Evolutionary conservation across 1,140 invertebrate species (phyloP), one percentile per base, ranked within the genome.

Genomic region (Teleopsis dalmanni): DNA sequence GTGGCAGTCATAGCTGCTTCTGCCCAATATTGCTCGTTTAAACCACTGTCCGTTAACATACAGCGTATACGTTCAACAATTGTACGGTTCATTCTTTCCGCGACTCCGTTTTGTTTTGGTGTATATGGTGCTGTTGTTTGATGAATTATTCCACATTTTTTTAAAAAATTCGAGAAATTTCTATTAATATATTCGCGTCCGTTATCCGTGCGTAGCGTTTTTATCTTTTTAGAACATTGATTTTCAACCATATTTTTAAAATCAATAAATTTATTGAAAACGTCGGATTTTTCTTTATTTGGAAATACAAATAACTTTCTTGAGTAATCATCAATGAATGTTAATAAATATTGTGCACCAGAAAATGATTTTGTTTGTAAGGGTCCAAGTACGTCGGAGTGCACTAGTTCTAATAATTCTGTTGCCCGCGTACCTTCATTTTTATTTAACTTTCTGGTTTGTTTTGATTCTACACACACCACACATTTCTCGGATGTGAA

Each of bases 311-410:
- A 58, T 51, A 62, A 58, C 54, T 70, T 72, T 26, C 65, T 55
- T 7, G 63, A 57, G 42, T 44, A 70, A 19, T 76, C 72, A 57
- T 77, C 73, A 7, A 71, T 73, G 27, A 76, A 71, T 0, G 73
- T 69, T 1, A 73, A 5, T 19, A 46, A 23, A 23, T 23, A 46
- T 14, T 23, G 18, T 6, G 14, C 18, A 3, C 43, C 29, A 26
- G 70, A 66, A 25, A 65, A 33, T 4, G 66, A 71, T 18, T 14
- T 41, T 6, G 56, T 47, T 13, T 65, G 57, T 66, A 76, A 71
- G 11, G 70, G 72, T 18, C 74, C 73, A 48, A 63, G 71, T 1
- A 75, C 43, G 52, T 75, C 73, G 0, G 63, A 62, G 50, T 74
- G 72, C 8, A 47, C n/a, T 9, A 47, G 10, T 40, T 47, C 35